These are phyloP conservation scores for Phoenicopterus ruber DNA, from an alignment of 2,113 vertebrate species.

Conservation along the genomic window DNA sequence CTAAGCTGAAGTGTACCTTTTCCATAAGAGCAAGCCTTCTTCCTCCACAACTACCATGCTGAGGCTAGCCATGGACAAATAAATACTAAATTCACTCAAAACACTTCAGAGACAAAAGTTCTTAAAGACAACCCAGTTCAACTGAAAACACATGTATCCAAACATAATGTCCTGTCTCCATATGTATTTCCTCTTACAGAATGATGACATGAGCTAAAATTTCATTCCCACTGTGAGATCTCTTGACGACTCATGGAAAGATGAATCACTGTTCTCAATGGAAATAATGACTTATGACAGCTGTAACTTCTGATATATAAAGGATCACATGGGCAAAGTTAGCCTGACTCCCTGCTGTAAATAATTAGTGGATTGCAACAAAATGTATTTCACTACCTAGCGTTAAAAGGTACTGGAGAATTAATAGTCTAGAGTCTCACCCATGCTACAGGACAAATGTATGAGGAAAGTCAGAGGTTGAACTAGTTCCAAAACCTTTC, in stretches of 20 bases:
- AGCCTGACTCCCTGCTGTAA: background rate
- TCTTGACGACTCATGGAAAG: conserved; percentile 48
- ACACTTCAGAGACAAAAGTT: background rate
- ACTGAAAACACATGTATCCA: conserved; percentile 20
- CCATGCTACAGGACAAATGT: background rate
- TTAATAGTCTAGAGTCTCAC: background rate
- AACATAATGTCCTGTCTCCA: background rate
- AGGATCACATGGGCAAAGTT: conserved; percentile 28
- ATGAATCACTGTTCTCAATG: conserved; percentile 66
- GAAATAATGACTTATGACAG: conserved; percentile 62
- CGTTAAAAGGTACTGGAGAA: background rate
- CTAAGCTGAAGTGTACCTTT: background rate
- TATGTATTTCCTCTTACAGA: conserved; percentile 35
- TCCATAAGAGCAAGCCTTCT: background rate
- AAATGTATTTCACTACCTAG: conserved; percentile 26
- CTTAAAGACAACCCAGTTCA: background rate
- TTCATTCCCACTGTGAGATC: conserved; percentile 60
- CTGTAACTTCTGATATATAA: conserved; percentile 44
- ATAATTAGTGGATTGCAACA: conserved; percentile 52
- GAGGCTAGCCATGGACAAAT: background rate
- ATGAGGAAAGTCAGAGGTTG: background rate
- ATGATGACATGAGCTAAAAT: conserved; percentile 58
- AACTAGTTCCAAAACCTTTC: background rate
- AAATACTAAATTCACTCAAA: background rate
- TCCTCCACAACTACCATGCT: background rate